Percentiles rank a stretch among this genome's conserved stretches.
Evolutionary conservation across 2,797 vertebrate genomes (phyloP).

Genomic region (Anguilla megastoma): DNA sequence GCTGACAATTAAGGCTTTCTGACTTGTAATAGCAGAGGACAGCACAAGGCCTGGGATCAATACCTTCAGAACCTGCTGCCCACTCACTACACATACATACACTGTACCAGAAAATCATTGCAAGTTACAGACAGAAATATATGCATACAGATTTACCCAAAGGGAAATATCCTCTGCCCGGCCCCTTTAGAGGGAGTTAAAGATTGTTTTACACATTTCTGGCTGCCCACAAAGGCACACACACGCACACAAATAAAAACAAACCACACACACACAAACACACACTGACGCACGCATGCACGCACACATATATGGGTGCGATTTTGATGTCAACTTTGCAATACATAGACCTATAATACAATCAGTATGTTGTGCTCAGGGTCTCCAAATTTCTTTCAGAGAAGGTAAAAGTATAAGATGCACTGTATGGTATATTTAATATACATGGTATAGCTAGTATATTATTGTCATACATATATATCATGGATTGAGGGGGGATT

Average conservation of each 20-base stretch:
- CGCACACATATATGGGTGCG: not conserved
- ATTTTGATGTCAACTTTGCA: too few species aligned
- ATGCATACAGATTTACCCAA: slow-evolving; percentile 74
- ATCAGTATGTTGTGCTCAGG: too few species aligned
- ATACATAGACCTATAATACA: too few species aligned
- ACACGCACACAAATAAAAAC: not conserved
- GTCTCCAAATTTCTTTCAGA: too few species aligned
- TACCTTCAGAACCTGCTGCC: slow-evolving; percentile 23
- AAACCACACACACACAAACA: slow-evolving; percentile 32
- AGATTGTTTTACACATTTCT: slow-evolving; percentile 17
- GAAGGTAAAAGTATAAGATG: too few species aligned
- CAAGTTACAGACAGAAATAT: slow-evolving; percentile 63
- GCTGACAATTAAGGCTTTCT: slow-evolving; percentile 24
- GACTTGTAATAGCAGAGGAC: slow-evolving; percentile 1
- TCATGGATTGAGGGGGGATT: too few species aligned
- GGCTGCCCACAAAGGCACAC: not conserved
- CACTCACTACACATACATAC: slow-evolving; percentile 45
- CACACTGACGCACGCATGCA: not conserved
- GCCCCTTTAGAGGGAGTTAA: not conserved
- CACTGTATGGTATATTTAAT: too few species aligned
- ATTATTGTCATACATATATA: too few species aligned
- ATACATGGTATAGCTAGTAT: too few species aligned
- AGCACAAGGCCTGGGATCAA: slow-evolving; percentile 23
- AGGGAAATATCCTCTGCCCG: slow-evolving; percentile 69
- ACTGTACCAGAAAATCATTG: slow-evolving; percentile 57